Conservation (phyloP, 2,113 vertebrate species). For the Engystomops pustulosus region DNA sequence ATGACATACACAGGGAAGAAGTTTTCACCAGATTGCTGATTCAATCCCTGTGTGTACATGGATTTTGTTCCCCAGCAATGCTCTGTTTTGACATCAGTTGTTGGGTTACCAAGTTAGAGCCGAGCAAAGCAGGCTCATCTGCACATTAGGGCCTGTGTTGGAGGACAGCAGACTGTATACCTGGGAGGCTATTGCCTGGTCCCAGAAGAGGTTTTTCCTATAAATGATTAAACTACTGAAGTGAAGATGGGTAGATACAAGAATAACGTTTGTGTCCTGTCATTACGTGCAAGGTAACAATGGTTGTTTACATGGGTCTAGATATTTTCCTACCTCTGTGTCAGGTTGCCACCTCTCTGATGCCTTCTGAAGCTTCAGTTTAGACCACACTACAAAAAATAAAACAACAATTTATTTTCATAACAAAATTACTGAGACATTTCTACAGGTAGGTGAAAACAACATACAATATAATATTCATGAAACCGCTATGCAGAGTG, state of each 20-base stretch:
- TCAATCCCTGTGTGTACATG: background rate
- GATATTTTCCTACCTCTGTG: slow-evolving; percentile 84
- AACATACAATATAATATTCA: no score
- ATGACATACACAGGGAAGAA: no score
- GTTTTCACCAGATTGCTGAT: no score
- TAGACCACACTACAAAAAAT: slow-evolving; percentile 88
- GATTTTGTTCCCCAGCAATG: slow-evolving; percentile 12
- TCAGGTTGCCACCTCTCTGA: slow-evolving; percentile 97
- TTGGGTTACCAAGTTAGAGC: slow-evolving; percentile 26
- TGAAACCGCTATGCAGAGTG: no score
- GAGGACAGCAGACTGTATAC: background rate
- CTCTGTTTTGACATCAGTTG: slow-evolving; percentile 35
- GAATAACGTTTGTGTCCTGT: background rate
- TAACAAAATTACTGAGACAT: no score
- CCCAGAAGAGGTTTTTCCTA: background rate
- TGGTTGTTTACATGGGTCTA: background rate
- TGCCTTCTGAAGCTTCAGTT: slow-evolving; percentile 96
- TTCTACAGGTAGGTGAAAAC: no score
- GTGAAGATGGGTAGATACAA: background rate
- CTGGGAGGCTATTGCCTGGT: slow-evolving; percentile 25
- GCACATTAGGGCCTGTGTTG: background rate
- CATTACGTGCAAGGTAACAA: background rate
- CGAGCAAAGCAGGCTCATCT: background rate
- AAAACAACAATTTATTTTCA: slow-evolving; percentile 25
- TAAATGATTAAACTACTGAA: slow-evolving; percentile 32